These are phyloP conservation scores for Penaeus japonicus DNA, from an alignment of 1,140 invertebrate species.

Conservation along the genomic window DNA sequence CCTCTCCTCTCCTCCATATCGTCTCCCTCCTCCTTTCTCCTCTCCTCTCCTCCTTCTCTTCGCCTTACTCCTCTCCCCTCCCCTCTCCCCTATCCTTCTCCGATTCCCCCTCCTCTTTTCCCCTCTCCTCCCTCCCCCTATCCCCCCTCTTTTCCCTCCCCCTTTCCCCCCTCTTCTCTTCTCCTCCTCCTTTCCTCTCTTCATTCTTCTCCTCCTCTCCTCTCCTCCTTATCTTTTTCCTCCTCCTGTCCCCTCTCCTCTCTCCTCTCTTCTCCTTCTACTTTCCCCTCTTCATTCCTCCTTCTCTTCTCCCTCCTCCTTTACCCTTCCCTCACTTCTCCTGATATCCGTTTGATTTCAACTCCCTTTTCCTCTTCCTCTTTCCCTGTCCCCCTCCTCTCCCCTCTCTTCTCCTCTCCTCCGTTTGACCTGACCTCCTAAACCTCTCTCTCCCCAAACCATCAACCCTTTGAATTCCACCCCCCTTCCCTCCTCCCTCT, in stretches of 20 bases:
- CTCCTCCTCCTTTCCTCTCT: neutral
- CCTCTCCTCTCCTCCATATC: too few relatives aligned
- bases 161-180: neutral
- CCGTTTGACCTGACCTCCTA: too few relatives aligned
- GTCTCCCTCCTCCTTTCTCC: neutral
- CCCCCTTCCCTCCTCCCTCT: neutral
- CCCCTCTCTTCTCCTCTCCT: neutral
- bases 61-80: neutral
- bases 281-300: neutral
- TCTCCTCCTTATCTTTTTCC: neutral
- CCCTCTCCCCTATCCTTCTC: neutral
- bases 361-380: neutral
- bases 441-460: neutral
- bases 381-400: neutral
- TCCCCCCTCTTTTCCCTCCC: neutral
- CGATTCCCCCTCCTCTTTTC: neutral
- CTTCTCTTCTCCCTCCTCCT: too few relatives aligned
- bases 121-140: neutral
- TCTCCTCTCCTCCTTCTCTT: neutral
- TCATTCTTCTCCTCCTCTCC: neutral
- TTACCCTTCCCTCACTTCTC: too few relatives aligned
- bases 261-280: neutral
- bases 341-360: too few relatives aligned
- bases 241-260: neutral
- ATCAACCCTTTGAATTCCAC: too few relatives aligned